phyloP scores from a whole-genome alignment of 2,797 vertebrate genomes.

The Ctenopoma kingsleyae region DNA sequence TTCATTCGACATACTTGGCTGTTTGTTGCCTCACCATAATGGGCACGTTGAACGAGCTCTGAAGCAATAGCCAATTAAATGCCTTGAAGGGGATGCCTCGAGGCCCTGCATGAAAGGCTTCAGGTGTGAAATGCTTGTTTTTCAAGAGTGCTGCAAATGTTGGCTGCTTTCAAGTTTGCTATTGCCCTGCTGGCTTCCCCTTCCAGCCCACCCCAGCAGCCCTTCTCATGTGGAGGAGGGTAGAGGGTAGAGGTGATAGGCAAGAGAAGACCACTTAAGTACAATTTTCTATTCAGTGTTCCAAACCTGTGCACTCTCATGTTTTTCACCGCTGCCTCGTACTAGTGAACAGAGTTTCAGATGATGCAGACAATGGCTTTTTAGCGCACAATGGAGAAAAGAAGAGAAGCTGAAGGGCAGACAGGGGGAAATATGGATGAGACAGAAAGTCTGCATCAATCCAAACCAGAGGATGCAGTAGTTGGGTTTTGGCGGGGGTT shows the following conservation, averaged over 20 bases:
- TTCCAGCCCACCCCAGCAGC: constrained; percentile 85
- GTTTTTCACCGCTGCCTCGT: constrained; percentile 88
- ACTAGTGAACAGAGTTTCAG: constrained; percentile 89
- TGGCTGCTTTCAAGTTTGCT: constrained; percentile 96
- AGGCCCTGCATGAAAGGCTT: constrained; percentile 96
- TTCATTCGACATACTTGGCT: constrained; percentile 95
- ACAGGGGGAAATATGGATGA: constrained; percentile 82
- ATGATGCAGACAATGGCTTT: constrained; percentile 95
- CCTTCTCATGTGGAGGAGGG: constrained; percentile 90
- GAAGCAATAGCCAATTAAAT: constrained; percentile 99
- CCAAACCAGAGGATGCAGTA: constrained; percentile 62
- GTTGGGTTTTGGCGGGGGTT: constrained; percentile 60
- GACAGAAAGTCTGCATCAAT: constrained; percentile 75
- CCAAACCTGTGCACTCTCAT: constrained; percentile 92
- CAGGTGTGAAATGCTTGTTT: constrained; percentile 99
- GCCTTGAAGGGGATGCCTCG: constrained; percentile 98
- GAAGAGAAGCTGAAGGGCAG: constrained; percentile 90
- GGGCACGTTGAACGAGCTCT: constrained; percentile 93
- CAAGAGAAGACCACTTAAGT: constrained; percentile 97
- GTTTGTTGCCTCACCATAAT: constrained; percentile 93
- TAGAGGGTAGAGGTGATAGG: constrained; percentile 85
- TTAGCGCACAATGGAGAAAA: constrained; percentile 92
- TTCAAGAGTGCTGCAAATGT: constrained; percentile 98
- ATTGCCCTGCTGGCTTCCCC: constrained; percentile 83
- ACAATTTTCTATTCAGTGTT: constrained; percentile 98